Percentiles rank a stretch among this genome's conserved stretches.
Evolutionary conservation across 1,140 invertebrate species (phyloP).

Genomic region (Cotesia vestalis): DNA sequence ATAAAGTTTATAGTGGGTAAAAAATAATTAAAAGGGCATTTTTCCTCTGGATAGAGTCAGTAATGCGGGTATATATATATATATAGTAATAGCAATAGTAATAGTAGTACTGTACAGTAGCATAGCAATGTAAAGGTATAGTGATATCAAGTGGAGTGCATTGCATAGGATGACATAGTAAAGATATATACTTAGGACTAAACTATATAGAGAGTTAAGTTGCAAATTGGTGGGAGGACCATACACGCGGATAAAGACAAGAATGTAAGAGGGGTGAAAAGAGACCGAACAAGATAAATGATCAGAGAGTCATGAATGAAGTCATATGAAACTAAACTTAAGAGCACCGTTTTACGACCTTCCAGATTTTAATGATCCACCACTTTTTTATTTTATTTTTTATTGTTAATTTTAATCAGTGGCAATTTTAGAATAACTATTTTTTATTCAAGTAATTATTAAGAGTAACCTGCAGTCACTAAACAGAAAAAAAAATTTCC

Average conservation of each 20-base stretch:
- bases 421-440: too few relatives aligned
- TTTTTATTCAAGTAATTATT: too few relatives aligned
- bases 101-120: too few relatives aligned
- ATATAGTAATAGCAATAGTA: too few relatives aligned
- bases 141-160: slow-evolving; percentile 39
- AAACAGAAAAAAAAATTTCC: too few relatives aligned
- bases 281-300: slow-evolving; percentile 32
- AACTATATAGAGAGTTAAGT: neutral
- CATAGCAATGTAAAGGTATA: slow-evolving; percentile 15
- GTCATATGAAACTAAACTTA: slow-evolving; percentile 39
- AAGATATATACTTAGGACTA: slow-evolving; percentile 20
- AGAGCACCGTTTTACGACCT: slow-evolving; percentile 42
- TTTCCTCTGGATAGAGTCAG: neutral
- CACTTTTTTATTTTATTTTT: slow-evolving; percentile 31
- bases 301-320: slow-evolving; percentile 44
- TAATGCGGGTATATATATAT: neutral
- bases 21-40: neutral
- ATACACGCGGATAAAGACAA: slow-evolving; percentile 61
- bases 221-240: slow-evolving; percentile 47
- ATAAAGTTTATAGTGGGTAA: too few relatives aligned
- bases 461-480: too few relatives aligned
- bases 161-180: slow-evolving; percentile 54
- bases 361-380: slow-evolving; percentile 28
- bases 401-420: too few relatives aligned
- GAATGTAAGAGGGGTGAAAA: slow-evolving; percentile 59